Evolutionary conservation across 2,888 invertebrate species (phyloP), one percentile per base, ranked within the genome.

Genomic region (Scaeva pyrastri): DNA sequence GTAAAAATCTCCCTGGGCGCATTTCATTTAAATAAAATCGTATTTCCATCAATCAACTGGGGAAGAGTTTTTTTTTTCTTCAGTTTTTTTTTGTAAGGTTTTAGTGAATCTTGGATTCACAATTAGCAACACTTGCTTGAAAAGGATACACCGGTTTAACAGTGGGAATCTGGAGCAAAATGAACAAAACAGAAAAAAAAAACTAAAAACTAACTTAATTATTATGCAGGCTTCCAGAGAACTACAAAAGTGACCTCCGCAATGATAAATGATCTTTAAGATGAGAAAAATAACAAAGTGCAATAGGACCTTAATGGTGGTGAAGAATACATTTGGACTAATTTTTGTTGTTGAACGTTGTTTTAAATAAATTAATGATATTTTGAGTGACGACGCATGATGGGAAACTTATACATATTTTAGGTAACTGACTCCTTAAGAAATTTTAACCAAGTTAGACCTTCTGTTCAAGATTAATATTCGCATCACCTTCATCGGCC

Each of bases 1-100:
- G 26, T 26, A 26, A 55, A 55, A 26, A 55, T 55, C 19, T 58
- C 19, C 41, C 16, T 23, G n/a, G n/a, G 41, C n/a, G n/a, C n/a
- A 8, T 55, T 80, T 66, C 60, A 81, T 81, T 85, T 81, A 81
- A 85, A 85, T 85, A 85, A 85, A 85, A 76, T 76, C 55, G 73
- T 66, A 62, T 76, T 85, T 85, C 85, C 85, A 85, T 85, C 85
- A 85, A 85, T 85, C 85, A 85, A 85, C 66, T 68, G 70, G 50
- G 68, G 68, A 76, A 76, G 81, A 76, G 45, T 60, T 71, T 26
- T 72, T 5, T 19, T 48, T 55, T 14, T 56, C 21, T 12, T 31
- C 31, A 26, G 10, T 26, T 16, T 26, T 45, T 1, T 16, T 14
- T 60, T 43, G 60, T 52, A 19, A 45, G 4, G 11, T 14, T 31